Evolutionary conservation across 2,888 invertebrate genomes (phyloP), one percentile per base, ranked within the genome.

Genomic region (Synanthedon vespiformis): DNA sequence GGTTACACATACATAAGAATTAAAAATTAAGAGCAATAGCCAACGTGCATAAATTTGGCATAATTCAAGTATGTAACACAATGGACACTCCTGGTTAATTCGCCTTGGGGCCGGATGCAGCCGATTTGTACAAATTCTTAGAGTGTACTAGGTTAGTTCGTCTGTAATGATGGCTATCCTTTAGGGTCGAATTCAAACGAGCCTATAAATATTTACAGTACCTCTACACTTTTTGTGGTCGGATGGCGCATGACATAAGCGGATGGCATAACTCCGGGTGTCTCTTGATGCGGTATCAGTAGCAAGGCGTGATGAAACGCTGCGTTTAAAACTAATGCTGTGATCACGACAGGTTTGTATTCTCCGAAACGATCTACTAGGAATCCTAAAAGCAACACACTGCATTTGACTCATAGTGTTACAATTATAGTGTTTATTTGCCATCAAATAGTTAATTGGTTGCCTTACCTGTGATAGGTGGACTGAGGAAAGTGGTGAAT

Each of bases 311-410:
- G 93, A 75, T 95, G 95, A 63, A 95, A 92, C 2, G 92, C 86
- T 4, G 94, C 95, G 64, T 94, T 94, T 57, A 94, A 79, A 54
- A 95, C 82, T 60, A 95, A 89, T 54, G 94, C 92, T 54, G 93
- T 89, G 58, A 95, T 92, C 55, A 96, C 92, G 22, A 95, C 93
- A 0, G 93, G 91, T 72, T 95, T 95, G 80, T 95, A 96, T 72
- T 93, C 92, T 52, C 95, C 94, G 68, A 94, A 93, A 79, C 94
- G 95, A 78, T 96, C 96, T 56, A 95, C 95, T 60, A 96, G 83
- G 72, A 93, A 93, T 58, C 94, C 94, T 92, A 80, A 57, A 89
- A 85, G 54, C 49, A 67, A 58, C 8, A n/a, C 44, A 44, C n/a
- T 44, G 11, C 11, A 44, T 44, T 12, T 13, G n/a, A n/a, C 11